Evolutionary conservation across 2,113 vertebrate genomes (phyloP), one percentile per base, ranked within the genome.

Genomic region (Brienomyrus brachyistius): DNA sequence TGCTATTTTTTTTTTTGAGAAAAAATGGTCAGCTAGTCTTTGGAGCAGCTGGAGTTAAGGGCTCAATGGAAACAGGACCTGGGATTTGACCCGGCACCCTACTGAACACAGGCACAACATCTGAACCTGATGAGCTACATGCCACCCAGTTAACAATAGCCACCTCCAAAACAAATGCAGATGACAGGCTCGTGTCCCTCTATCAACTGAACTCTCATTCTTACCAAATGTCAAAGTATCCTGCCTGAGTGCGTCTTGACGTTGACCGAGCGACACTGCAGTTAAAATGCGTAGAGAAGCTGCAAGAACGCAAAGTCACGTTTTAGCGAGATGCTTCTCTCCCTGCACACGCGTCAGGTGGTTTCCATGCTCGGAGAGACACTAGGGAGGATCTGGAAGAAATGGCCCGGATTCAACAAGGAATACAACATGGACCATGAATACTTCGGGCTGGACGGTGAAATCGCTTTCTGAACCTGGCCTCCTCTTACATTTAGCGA

Each of bases 371-470:
- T 91, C 1, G 94, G 94, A 9, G 94, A 95, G 86, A 91, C 86
- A 54, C 88, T 96, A 45, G 94, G 95, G 45, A 91, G 47, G 0
- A 95, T 95, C 74, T 95, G 94, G 94, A 95, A 96, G 90, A 96
- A 93, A 48, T 97, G 96, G 96, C 96, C 94, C 0, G 96, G 96
- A 11, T 96, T 95, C 91, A 96, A 93, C 56, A 94, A 94, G 0
- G 94, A 95, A 11, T 91, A 90, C 5, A 97, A 96, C 92, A 95
- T 95, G 96, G 96, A 97, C 91, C 96, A 97, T 92, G 96, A 97
- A 89, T 94, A 95, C 92, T 97, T 97, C 91, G 96, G 96, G 17
- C 85, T 97, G 83, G 94, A 96, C 45, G 93, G 96, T 97, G 92
- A 95, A 94, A 93, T 35, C 0, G 10, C 31, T 47, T 86, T 89